phyloP scores from a whole-genome alignment of 2,113 vertebrate genomes.

The Proteles cristata region DNA sequence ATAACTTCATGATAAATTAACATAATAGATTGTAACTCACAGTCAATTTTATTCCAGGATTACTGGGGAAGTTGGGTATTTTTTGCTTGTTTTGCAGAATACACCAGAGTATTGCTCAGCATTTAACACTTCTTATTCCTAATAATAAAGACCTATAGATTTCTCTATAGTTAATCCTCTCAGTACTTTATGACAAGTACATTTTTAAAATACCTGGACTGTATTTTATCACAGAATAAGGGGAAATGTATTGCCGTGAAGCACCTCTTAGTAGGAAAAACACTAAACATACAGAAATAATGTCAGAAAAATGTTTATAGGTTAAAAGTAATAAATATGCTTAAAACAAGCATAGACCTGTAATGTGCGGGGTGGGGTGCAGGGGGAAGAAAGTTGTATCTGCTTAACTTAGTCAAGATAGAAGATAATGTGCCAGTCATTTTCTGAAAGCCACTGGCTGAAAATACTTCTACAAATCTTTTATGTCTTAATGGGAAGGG shows the following conservation, averaged over 20 bases:
- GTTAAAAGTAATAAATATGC: not conserved
- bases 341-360: not conserved
- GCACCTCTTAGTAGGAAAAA: not conserved
- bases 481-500: not conserved
- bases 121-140: constrained; percentile 9
- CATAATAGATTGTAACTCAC: not conserved
- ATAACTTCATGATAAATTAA: not conserved
- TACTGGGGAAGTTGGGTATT: not conserved
- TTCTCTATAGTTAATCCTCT: not conserved
- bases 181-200: not conserved
- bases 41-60: not conserved
- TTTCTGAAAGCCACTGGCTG: not conserved
- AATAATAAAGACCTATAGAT: not conserved
- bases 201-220: not conserved
- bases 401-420: not conserved
- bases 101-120: not conserved
- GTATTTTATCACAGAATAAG: not conserved
- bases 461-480: not conserved
- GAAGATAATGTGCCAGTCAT: not conserved
- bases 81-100: constrained; percentile 39
- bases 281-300: not conserved
- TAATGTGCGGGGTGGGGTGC: not conserved
- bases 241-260: not conserved
- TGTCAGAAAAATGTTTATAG: not conserved
- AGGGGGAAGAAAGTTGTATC: not conserved